Conservation (phyloP, 2,888 invertebrate genomes). For the Brachyptera risi region DNA sequence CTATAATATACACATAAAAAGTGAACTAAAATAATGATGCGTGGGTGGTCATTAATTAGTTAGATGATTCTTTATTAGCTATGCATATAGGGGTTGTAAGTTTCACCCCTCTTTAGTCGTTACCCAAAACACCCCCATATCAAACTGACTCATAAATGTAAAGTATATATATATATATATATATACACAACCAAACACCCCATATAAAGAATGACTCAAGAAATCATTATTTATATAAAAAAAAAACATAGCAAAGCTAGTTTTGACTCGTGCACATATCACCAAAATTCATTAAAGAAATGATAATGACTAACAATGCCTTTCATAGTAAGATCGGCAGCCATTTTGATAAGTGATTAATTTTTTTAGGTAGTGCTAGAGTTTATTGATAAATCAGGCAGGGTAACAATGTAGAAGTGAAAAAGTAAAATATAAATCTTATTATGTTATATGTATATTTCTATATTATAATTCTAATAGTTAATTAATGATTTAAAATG, state of each 20-base stretch:
- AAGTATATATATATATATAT: too few species aligned
- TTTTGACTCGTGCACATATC: constrained; percentile 18
- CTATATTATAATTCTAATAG: constrained; percentile 15
- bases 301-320: background rate
- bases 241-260: constrained; percentile 10
- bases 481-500: constrained; percentile 17
- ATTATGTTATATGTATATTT: constrained; percentile 16
- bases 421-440: constrained; percentile 11
- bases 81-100: background rate
- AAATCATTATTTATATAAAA: constrained; percentile 3
- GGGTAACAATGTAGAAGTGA: constrained; percentile 4
- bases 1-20: too few species aligned
- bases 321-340: background rate
- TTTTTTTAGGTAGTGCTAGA: background rate
- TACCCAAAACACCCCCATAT: constrained; percentile 8
- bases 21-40: background rate
- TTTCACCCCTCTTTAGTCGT: background rate
- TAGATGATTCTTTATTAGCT: background rate
- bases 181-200: constrained; percentile 1
- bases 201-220: constrained; percentile 6
- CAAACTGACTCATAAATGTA: constrained; percentile 16
- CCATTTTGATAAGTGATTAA: constrained; percentile 6
- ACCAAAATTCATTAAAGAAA: constrained; percentile 11
- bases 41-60: constrained; percentile 2
- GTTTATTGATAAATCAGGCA: constrained; percentile 3